Evolutionary conservation across 2,797 vertebrate genomes (phyloP).

Genomic region (Esox lucius): DNA sequence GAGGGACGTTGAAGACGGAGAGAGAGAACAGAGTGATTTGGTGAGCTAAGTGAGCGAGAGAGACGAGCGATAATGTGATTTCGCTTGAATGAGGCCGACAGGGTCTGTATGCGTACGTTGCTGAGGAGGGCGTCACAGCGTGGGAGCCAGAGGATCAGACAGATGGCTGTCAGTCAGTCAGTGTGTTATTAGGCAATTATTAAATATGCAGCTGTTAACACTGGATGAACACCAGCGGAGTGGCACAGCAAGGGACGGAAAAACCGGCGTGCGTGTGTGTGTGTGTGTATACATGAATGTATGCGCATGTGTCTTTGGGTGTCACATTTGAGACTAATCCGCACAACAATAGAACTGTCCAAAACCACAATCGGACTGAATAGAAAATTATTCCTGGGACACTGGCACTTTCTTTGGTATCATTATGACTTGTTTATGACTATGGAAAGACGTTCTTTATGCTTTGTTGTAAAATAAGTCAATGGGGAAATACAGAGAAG

Average conservation of each 20-base stretch:
- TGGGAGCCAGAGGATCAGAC: not conserved
- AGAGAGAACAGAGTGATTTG: not conserved
- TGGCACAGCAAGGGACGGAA: conserved; percentile 54
- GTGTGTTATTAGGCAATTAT: conserved; percentile 11
- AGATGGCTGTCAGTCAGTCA: not conserved
- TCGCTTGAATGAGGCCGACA: not conserved
- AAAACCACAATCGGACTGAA: not conserved
- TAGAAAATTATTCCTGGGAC: conserved; percentile 54
- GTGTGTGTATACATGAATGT: not conserved
- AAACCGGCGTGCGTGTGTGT: conserved; percentile 34
- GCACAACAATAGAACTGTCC: conserved; percentile 56
- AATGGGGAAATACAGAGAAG: no score
- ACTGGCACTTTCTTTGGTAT: conserved; percentile 54
- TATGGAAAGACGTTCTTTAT: not conserved
- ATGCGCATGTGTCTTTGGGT: not conserved
- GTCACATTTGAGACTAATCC: conserved; percentile 60
- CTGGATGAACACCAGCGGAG: conserved; percentile 68
- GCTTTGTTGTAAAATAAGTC: no score
- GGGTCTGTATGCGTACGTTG: not conserved
- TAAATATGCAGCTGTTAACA: conserved; percentile 43
- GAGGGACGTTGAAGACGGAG: not conserved
- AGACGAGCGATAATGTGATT: not conserved
- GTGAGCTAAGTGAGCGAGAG: not conserved
- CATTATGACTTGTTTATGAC: conserved; percentile 49
- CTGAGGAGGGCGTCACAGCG: not conserved